Evolutionary conservation across 1,140 invertebrate genomes (phyloP).

Genomic region (Magallana ariakensis): DNA sequence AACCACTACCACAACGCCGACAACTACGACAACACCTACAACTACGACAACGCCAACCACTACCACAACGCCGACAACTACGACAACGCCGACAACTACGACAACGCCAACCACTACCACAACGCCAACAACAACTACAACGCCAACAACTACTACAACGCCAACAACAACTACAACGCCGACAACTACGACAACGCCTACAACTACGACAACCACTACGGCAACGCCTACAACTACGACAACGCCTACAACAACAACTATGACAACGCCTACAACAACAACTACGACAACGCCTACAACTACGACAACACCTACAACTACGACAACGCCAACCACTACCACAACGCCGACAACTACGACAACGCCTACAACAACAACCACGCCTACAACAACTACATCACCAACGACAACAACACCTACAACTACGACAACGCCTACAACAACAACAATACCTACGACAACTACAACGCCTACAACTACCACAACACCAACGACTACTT

Average conservation of each 20-base stretch:
- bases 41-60: background rate
- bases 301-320: background rate
- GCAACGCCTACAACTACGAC: constrained; percentile 2
- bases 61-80: background rate
- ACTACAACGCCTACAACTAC: background rate
- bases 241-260: background rate
- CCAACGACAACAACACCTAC: background rate
- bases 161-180: constrained; percentile 33
- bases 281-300: background rate
- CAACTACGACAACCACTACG: constrained; percentile 40
- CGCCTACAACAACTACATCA: background rate
- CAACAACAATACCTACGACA: background rate
- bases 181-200: background rate
- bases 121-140: background rate
- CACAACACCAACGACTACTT: background rate
- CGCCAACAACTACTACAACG: constrained; percentile 35
- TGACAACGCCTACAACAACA: constrained; percentile 8
- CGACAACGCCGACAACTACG: background rate
- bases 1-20: background rate
- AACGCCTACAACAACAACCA: background rate
- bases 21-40: background rate
- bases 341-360: background rate
- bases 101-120: background rate
- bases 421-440: constrained; percentile 23
- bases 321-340: background rate